Evolutionary conservation across 2,113 vertebrate species (phyloP), one percentile per base, ranked within the genome.

Genomic region (Ptychochromis oligacanthus): DNA sequence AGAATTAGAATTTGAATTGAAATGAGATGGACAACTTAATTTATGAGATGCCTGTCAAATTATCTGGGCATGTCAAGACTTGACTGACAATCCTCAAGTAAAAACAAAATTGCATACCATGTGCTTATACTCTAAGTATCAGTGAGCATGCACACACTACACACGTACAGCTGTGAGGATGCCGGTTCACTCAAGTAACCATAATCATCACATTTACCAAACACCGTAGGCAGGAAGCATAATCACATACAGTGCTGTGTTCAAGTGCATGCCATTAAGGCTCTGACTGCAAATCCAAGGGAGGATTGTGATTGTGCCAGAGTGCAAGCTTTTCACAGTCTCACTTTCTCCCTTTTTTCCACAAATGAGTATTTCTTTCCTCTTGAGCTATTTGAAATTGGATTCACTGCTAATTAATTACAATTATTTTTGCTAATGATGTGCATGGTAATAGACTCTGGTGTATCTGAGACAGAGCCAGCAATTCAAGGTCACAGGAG

Each of bases 391-490:
- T 90, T 89, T 89, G 78, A 90, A 94, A 94, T 95, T 91, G 70
- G 91, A 93, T 94, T 89, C 86, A 24, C 81, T 79, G 88, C 92
- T 95, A 95, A 96, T 96, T 91, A 94, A 93, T 95, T 92, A 84
- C 93, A 94, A 95, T 95, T 94, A 95, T 84, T 91, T n/a, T 91
- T 84, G 61, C 87, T 93, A 95, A 95, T 92, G 89, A 94, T 83
- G 82, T 92, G 88, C 86, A 82, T 78, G 82, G 89, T 83, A 86
- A 88, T 78, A 85, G 56, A 59, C 83, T 87, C 65, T 78, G 74
- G 80, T 88, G 83, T 89, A 89, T 90, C 82, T 80, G 85, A 86
- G 87, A 93, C 60, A 79, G 80, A 89, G 83, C 62, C 86, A 84
- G 88, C 62, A 43, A 84, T 91, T 84, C 91, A 94, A 92, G 93